A percentile compares a stretch with the other conserved stretches of the same genome.
Evolutionary conservation across 1,140 invertebrate genomes (phyloP).

Genomic region (Drosophila yakuba): DNA sequence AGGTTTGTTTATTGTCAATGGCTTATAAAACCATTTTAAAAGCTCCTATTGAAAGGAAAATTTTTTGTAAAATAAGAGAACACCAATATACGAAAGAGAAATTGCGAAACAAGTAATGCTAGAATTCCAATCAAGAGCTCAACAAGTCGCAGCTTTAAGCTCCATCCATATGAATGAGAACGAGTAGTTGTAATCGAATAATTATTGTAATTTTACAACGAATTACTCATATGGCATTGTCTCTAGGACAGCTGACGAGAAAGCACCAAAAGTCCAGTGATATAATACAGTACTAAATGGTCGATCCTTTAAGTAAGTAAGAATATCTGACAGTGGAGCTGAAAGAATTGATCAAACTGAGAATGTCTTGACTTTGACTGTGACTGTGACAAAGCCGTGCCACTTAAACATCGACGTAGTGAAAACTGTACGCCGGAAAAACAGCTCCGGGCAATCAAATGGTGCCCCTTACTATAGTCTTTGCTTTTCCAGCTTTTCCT

Average conservation of each 20-base stretch:
- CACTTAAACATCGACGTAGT: conserved; percentile 88
- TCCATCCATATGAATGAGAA: conserved; percentile 6
- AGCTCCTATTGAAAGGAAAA: background rate
- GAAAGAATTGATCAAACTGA: background rate
- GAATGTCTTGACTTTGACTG: conserved; percentile 8
- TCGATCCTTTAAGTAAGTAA: no score
- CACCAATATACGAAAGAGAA: background rate
- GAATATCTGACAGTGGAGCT: background rate
- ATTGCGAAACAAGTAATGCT: no score
- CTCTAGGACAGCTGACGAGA: background rate
- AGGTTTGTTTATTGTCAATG: background rate
- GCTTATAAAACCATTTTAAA: conserved; percentile 1
- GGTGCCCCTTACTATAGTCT: background rate
- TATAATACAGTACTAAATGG: background rate
- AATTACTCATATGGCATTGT: background rate
- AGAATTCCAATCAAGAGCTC: background rate
- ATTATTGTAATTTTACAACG: background rate
- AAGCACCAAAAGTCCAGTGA: background rate
- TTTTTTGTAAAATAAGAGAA: background rate
- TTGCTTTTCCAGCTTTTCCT: conserved; percentile 8
- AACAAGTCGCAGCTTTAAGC: background rate
- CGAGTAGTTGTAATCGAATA: background rate
- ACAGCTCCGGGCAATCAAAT: conserved; percentile 61
- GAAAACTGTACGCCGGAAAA: conserved; percentile 71
- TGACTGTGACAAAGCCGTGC: conserved; percentile 1